Evolutionary conservation across 35 echinoderm and acorn worm genomes (phyloP).

Genomic region (Chiridota heheva): DNA sequence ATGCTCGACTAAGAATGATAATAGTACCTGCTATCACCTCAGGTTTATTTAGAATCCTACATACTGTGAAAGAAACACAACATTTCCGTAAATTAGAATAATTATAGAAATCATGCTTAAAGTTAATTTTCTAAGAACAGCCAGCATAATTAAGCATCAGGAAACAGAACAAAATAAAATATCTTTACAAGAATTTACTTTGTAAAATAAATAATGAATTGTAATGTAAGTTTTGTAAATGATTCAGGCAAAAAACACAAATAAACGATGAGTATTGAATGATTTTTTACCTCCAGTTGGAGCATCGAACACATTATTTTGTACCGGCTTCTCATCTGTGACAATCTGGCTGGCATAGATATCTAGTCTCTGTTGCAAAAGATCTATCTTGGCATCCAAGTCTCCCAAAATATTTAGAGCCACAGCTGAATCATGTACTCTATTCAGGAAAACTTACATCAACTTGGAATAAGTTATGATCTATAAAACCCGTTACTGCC

Average conservation of each 20-base stretch:
- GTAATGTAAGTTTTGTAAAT: too few species aligned
- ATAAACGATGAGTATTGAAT: not conserved
- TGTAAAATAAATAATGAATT: too few species aligned
- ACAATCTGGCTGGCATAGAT: slow-evolving; percentile 79
- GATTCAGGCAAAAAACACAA: not conserved
- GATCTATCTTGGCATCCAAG: slow-evolving; percentile 69
- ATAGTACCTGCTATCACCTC: too few species aligned
- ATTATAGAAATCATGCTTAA: too few species aligned
- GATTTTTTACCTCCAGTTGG: slow-evolving; percentile 64
- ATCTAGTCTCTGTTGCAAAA: slow-evolving; percentile 62
- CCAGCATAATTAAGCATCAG: too few species aligned
- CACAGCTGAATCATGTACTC: slow-evolving; percentile 50
- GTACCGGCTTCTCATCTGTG: slow-evolving; percentile 46
- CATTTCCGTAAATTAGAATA: too few species aligned
- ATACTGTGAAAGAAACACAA: too few species aligned
- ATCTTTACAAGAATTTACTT: too few species aligned
- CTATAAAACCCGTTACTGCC: not conserved
- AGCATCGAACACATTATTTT: slow-evolving; percentile 80
- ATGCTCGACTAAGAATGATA: too few species aligned
- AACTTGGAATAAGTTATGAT: not conserved
- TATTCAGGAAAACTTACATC: not conserved
- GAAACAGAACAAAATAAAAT: too few species aligned
- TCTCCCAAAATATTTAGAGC: slow-evolving; percentile 89
- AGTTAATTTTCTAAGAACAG: too few species aligned
- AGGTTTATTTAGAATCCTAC: too few species aligned